Conservation (phyloP, 2,797 vertebrate species). For the Lepilemur ruficaudatus region DNA sequence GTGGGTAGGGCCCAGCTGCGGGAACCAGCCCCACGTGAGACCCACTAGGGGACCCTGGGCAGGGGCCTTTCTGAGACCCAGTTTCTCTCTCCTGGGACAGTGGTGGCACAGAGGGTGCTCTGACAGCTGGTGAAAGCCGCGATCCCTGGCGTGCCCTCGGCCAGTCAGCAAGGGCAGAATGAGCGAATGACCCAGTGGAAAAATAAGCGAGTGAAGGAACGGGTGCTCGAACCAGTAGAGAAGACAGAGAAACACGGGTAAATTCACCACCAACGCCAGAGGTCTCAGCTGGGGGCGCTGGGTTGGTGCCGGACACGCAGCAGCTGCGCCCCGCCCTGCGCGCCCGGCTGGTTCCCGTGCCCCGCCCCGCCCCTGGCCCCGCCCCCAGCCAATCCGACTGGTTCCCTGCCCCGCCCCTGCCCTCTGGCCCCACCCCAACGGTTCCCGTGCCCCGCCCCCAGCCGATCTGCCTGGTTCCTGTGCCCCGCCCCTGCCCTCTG, state of each 20-base stretch:
- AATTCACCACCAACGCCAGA: neutral
- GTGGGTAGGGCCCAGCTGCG: too few species aligned
- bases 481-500: neutral
- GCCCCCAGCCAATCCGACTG: neutral
- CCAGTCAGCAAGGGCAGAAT: neutral
- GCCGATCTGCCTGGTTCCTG: too few species aligned
- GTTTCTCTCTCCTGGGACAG: neutral
- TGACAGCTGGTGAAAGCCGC: neutral
- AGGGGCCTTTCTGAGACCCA: neutral
- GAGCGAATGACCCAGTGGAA: neutral
- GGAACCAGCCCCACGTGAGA: neutral
- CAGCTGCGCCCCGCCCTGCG: neutral
- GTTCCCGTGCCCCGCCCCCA: neutral
- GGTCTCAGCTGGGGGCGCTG: accelerated
- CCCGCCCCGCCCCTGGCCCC: neutral
- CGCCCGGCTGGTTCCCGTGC: constrained; percentile 74
- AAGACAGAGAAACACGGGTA: neutral
- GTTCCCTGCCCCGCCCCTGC: neutral
- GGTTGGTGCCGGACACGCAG: neutral
- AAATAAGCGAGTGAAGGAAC: neutral
- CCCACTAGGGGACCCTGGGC: neutral
- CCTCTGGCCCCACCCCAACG: neutral
- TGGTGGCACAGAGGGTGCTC: too few species aligned
- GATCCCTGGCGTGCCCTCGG: neutral
- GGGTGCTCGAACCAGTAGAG: neutral